These are phyloP conservation scores for Equus przewalskii DNA, from an alignment of 2,113 vertebrate species.

Conservation along the genomic window DNA sequence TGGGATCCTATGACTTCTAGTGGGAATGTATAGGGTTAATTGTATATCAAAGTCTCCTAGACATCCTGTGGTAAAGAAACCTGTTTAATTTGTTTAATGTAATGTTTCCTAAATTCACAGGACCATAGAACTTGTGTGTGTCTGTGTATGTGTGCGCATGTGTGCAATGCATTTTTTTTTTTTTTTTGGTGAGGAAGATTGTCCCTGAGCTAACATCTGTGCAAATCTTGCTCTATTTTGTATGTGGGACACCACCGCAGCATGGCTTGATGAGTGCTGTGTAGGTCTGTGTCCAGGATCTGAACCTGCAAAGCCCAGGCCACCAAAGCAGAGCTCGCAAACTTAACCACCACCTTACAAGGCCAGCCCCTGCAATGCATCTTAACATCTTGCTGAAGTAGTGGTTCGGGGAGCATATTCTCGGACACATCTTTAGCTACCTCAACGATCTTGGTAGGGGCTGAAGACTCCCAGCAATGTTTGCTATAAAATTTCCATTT, in stretches of 20 bases:
- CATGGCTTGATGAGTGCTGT: no score
- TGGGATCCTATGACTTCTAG: not conserved
- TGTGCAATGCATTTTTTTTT: no score
- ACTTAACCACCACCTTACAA: no score
- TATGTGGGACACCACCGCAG: no score
- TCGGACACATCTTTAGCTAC: not conserved
- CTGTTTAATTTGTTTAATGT: not conserved
- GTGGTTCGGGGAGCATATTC: not conserved
- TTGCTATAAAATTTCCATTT: not conserved
- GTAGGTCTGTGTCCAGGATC: no score
- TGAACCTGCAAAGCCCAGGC: no score
- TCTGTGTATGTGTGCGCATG: accelerated
- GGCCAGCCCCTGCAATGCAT: no score
- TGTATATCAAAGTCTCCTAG: not conserved
- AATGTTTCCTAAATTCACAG: not conserved
- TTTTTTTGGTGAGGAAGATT: no score
- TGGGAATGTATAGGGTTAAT: not conserved
- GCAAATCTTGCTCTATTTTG: no score
- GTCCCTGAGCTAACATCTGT: no score
- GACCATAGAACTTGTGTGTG: not conserved
- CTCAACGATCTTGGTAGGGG: not conserved
- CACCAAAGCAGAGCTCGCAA: no score
- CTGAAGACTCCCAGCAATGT: not conserved
- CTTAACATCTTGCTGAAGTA: not conserved
- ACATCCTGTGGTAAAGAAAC: not conserved